These are phyloP conservation scores for Carassius auratus DNA, from an alignment of 2,113 vertebrate genomes.

Conservation along the genomic window DNA sequence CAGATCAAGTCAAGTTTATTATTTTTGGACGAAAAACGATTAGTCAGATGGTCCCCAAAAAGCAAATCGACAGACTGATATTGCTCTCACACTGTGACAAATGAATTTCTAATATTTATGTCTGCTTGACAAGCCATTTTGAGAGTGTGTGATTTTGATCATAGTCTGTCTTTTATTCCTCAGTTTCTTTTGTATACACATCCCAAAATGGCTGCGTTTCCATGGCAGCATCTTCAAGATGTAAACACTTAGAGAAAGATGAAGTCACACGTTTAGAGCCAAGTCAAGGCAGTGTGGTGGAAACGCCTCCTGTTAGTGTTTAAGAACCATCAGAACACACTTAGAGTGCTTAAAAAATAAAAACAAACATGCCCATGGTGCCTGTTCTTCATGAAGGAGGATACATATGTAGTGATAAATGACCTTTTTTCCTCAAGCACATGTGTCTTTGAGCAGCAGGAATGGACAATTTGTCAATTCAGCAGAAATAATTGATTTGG, in stretches of 20 bases:
- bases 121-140: neutral
- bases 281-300: constrained; percentile 18
- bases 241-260: constrained; percentile 36
- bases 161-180: constrained; percentile 24
- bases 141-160: constrained; percentile 11
- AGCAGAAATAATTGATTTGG: constrained; percentile 6
- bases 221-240: constrained; percentile 23
- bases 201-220: constrained; percentile 31
- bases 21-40: constrained; percentile 3
- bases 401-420: neutral
- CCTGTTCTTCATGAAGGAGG: neutral
- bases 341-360: constrained; percentile 2
- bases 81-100: neutral
- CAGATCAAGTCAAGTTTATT: constrained; percentile 12
- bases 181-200: neutral
- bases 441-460: neutral
- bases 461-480: neutral
- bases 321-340: constrained; percentile 5
- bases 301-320: constrained; percentile 6
- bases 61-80: constrained; percentile 26
- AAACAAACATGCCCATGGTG: neutral
- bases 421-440: neutral
- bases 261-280: constrained; percentile 20
- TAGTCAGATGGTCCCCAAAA: constrained; percentile 14
- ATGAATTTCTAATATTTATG: neutral